These are phyloP conservation scores for Limonius californicus DNA, from an alignment of 1,140 invertebrate genomes.

Conservation along the genomic window DNA sequence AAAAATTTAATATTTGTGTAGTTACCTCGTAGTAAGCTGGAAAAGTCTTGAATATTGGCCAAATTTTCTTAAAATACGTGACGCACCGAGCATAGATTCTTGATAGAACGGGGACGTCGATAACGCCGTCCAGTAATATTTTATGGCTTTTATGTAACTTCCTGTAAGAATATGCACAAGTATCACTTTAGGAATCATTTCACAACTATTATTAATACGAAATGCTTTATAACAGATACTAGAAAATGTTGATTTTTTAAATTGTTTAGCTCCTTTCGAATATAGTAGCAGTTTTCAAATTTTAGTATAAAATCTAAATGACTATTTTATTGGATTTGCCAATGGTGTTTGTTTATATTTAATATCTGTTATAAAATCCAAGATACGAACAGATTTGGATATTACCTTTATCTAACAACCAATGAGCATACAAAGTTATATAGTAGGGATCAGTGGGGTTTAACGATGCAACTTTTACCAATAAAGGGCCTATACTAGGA, in stretches of 20 bases:
- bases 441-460: constrained; percentile 65
- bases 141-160: constrained; percentile 48
- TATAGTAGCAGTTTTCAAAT: no score
- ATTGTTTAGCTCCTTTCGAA: no score
- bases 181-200: no score
- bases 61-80: constrained; percentile 55
- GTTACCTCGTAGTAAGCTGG: constrained; percentile 60
- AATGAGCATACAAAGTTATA: constrained; percentile 62
- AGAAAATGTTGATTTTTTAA: no score
- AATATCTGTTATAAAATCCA: no score
- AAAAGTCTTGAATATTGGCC: constrained; percentile 62
- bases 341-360: no score
- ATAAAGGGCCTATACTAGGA: constrained; percentile 51
- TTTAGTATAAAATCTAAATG: no score
- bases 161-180: constrained; percentile 41
- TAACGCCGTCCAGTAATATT: constrained; percentile 59
- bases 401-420: constrained; percentile 61
- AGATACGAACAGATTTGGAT: neutral
- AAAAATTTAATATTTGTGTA: neutral
- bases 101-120: constrained; percentile 50
- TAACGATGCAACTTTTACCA: constrained; percentile 56
- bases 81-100: constrained; percentile 55
- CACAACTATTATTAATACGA: no score
- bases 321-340: no score
- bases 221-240: no score